Evolutionary conservation across 2,113 vertebrate species (phyloP).

Genomic region (Archocentrus centrarchus): DNA sequence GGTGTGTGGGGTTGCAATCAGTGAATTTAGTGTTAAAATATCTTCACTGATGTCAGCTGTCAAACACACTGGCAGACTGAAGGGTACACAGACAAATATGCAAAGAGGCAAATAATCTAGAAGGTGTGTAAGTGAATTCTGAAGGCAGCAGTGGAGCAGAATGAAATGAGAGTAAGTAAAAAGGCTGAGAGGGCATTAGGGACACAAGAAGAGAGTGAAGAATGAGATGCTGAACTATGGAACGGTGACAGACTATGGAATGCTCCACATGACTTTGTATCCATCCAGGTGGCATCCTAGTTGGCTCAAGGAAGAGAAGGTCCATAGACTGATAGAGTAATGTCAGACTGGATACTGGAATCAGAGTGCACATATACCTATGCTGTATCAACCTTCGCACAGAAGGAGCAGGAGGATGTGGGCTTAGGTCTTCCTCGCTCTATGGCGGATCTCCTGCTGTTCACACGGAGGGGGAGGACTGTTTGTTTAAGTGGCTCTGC

Average conservation of each 20-base stretch:
- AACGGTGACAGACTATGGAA: background rate
- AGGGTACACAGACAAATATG: background rate
- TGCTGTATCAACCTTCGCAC: background rate
- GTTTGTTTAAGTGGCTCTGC: constrained; percentile 69
- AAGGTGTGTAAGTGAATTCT: background rate
- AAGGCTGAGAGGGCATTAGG: background rate
- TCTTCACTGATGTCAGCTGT: background rate
- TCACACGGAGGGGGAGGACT: constrained; percentile 60
- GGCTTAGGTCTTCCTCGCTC: constrained; percentile 14
- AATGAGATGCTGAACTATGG: background rate
- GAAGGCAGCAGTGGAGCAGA: background rate
- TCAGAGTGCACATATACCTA: constrained; percentile 19
- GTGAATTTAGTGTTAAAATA: background rate
- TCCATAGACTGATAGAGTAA: background rate
- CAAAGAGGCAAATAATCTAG: background rate
- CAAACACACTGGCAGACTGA: background rate
- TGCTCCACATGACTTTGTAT: background rate
- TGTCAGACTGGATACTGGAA: background rate
- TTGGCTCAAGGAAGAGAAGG: background rate
- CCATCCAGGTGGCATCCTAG: background rate
- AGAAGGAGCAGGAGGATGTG: background rate
- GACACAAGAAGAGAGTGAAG: background rate
- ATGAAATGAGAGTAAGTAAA: background rate
- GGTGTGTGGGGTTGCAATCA: background rate
- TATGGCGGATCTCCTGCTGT: constrained; percentile 40